Evolutionary conservation across 2,888 invertebrate genomes (phyloP).

Genomic region (Heliconius hortense): DNA sequence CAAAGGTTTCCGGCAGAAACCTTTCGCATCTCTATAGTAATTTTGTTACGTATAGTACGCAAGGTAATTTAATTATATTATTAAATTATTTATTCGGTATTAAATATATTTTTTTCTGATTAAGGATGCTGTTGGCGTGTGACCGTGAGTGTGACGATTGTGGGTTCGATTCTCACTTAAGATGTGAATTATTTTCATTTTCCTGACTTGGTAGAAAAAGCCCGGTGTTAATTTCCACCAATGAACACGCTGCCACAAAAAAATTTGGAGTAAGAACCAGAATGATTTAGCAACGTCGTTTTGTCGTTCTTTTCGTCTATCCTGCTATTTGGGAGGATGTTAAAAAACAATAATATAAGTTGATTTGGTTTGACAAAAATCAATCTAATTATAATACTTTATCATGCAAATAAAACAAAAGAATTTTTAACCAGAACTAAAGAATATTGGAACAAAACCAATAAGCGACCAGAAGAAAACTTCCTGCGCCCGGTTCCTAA

Average conservation of each 20-base stretch:
- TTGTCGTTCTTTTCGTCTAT: too few relatives aligned
- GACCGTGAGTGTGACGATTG: too few relatives aligned
- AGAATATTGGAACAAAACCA: slow-evolving; percentile 40
- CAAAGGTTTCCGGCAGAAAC: slow-evolving; percentile 7
- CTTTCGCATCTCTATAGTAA: neutral
- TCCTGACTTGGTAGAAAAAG: too few relatives aligned
- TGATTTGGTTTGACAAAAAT: neutral
- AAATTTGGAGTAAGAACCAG: too few relatives aligned
- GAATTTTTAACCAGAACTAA: slow-evolving; percentile 25
- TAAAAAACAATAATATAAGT: neutral
- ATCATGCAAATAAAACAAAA: slow-evolving; percentile 1
- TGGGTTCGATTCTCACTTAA: too few relatives aligned
- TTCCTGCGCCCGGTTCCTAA: slow-evolving; percentile 37
- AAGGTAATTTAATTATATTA: slow-evolving; percentile 4
- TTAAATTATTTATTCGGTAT: neutral
- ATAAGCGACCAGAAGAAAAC: slow-evolving; percentile 35
- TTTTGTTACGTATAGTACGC: neutral
- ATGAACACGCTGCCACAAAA: too few relatives aligned
- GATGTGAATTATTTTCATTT: too few relatives aligned
- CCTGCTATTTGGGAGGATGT: neutral
- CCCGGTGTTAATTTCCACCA: too few relatives aligned
- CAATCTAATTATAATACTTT: slow-evolving; percentile 1
- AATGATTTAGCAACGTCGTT: too few relatives aligned
- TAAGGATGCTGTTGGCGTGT: too few relatives aligned
- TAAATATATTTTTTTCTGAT: neutral